Evolutionary conservation across 2,797 vertebrate species (phyloP), one percentile per base, ranked within the genome.

Genomic region (Enteromius paludinosus): DNA sequence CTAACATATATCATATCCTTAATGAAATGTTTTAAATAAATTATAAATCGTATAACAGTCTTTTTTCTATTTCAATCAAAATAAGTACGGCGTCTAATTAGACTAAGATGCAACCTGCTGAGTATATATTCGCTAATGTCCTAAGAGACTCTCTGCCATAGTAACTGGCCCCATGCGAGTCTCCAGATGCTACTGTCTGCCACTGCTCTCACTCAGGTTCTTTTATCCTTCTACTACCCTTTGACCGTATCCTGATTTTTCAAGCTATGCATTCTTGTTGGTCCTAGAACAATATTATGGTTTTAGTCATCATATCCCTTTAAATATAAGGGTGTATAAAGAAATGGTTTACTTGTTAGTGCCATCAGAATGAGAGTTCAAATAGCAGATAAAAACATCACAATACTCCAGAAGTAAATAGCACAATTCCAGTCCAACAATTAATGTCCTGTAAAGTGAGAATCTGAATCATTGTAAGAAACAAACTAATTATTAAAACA

Each of bases 111-210:
- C 71, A 75, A 66, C 45, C 79, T 64, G 69, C 30, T 65, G 45
- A 25, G 79, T 38, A 18, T 8, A 72, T 30, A 41, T 28, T 68
- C 23, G 18, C 61, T 54, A 20, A 66, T 1, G 23, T 68, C 61
- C 62, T 75, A 41, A 30, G 62, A 82, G 71, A 75, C 47, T 43
- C 45, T 56, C 35, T 82, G 33, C 47, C 80, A 82, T 75, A 75
- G 71, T 75, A 82, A 82, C 80, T 47, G 5, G 47, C 62, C 71
- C 25, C 71, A 65, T 66, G 71, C 2, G 1, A 38, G 71, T 54
- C 80, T 68, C 71, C 71, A 56, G 61, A 38, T 33, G 71, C 45
- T 56, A 15, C 54, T 18, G 30, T 17, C n/a, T 52, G 43, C n/a
- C 1, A 43, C 71, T 54, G 47, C 23, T 75, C 47, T 82, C 69